Conservation (phyloP, 1,140 invertebrate genomes). For the Bradynema listronoti region DNA sequence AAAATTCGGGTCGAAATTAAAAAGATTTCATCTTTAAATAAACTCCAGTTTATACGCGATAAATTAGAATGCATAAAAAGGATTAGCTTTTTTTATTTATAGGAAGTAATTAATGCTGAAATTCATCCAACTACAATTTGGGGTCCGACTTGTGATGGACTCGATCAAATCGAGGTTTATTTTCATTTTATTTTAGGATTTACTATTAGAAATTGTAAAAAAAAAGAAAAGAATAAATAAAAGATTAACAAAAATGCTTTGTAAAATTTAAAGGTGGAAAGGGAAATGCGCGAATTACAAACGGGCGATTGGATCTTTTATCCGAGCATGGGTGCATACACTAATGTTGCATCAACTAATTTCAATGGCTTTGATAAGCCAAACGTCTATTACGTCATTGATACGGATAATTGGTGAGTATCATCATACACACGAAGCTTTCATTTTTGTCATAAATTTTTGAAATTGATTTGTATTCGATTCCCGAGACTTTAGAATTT, state of each 20-base stretch:
- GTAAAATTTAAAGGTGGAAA: slow-evolving; percentile 63
- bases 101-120: background rate
- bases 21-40: too few species aligned
- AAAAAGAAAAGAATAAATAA: background rate
- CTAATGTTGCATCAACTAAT: background rate
- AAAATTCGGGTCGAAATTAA: too few species aligned
- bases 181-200: background rate
- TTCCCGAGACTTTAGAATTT: too few species aligned
- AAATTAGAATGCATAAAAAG: too few species aligned
- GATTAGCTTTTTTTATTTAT: too few species aligned
- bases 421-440: too few species aligned
- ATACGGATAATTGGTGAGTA: slow-evolving; percentile 30
- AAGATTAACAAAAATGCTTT: background rate
- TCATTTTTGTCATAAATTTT: too few species aligned
- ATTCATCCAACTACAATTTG: slow-evolving; percentile 65
- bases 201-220: background rate
- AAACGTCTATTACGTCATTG: slow-evolving; percentile 62
- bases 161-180: slow-evolving; percentile 73
- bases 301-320: slow-evolving; percentile 79
- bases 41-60: too few species aligned
- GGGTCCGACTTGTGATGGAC: slow-evolving; percentile 89
- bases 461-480: too few species aligned
- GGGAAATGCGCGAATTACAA: slow-evolving; percentile 35
- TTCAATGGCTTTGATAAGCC: slow-evolving; percentile 67
- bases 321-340: slow-evolving; percentile 48